Evolutionary conservation across 2,113 vertebrate species (phyloP), one percentile per base, ranked within the genome.

Genomic region (Phodopus roborovskii): DNA sequence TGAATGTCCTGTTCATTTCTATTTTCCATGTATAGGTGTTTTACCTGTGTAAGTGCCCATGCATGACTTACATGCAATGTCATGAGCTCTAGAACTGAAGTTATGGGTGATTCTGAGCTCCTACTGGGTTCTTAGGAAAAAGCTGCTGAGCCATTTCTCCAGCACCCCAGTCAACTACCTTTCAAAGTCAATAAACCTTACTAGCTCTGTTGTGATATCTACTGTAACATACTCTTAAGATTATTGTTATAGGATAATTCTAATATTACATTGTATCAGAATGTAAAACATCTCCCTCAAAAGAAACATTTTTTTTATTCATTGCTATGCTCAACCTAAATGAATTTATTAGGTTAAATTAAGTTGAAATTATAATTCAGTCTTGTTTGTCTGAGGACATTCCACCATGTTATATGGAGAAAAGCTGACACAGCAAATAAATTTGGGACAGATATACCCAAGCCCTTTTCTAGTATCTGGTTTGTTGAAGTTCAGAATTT

Each of bases 291-390:
- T 24, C 42, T 3, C 5, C 48, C 42, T 77, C 26, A 48, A 75
- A 28, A 39, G 42, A 75, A 75, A 5, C 42, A 45, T 48, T 48
- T 77, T 7, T 90, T 60, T 96, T 66, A 84, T 48, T 58, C 30
- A 91, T n/a, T 96, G 45, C 92, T 53, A 30, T 92, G 60, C 30
- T 93, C 7, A 96, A 78, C 5, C 8, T 62, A 77, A 93, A 39
- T 45, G 66, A 92, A 92, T 68, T 62, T 56, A 89, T 36, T 30
- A 82, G 36, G 30, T 89, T 88, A n/a, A 94, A 85, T 24, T 73
- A 73, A 81, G 10, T 70, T 20, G 75, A 8, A 36, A 85, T 39
- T 73, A 74, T 5, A 94, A 60, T 50, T 87, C 53, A 91, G 42
- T 28, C 17, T 58, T 30, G 13, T 92, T 48, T 92, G n/a, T 90